Conservation (phyloP, 2,113 vertebrate genomes). For the Nycticryphes semicollaris region DNA sequence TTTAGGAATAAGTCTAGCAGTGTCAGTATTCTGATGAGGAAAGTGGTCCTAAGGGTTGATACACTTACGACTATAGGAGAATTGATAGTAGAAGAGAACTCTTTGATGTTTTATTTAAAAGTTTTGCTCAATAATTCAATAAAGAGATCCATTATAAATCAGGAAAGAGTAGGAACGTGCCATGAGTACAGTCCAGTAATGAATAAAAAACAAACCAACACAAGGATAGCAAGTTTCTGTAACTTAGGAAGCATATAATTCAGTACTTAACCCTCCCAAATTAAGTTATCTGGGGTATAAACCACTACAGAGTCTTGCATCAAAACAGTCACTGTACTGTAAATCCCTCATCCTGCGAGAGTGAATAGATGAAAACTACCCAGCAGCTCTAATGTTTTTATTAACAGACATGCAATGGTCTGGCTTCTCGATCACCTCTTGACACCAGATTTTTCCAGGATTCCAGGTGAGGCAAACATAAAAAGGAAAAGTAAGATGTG, state of each 20-base stretch:
- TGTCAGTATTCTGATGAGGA: constrained; percentile 42
- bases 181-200: constrained; percentile 29
- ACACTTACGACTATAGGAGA: constrained; percentile 36
- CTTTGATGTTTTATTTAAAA: constrained; percentile 71
- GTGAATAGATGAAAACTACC: background rate
- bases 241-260: background rate
- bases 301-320: background rate
- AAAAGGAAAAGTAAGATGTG: background rate
- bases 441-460: background rate
- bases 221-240: background rate
- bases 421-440: background rate
- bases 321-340: background rate
- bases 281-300: background rate
- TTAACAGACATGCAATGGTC: background rate
- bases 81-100: constrained; percentile 36
- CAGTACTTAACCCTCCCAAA: background rate
- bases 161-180: constrained; percentile 35
- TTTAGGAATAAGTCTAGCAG: background rate
- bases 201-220: background rate
- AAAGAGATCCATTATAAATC: constrained; percentile 62
- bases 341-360: background rate
- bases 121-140: constrained; percentile 69
- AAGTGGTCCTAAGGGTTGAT: constrained; percentile 31
- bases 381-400: background rate
- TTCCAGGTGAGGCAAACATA: background rate